Percentiles rank a stretch among this genome's conserved stretches.
Evolutionary conservation across 2,113 vertebrate genomes (phyloP).

Genomic region (Crotalus helleri): DNA sequence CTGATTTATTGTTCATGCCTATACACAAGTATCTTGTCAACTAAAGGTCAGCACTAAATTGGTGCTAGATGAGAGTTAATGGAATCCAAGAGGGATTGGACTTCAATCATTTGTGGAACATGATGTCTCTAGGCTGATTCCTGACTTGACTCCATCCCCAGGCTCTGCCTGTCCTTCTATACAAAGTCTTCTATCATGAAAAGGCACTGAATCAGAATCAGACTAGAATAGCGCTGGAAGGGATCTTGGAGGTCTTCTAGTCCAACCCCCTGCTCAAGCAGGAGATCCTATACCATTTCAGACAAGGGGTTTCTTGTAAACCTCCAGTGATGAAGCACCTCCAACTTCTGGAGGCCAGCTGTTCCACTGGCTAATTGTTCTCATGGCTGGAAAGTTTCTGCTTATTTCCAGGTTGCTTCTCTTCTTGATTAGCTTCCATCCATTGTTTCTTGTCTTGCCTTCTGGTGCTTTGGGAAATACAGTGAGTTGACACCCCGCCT

Average conservation of each 20-base stretch:
- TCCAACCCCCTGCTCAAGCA: background rate
- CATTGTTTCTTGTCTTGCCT: background rate
- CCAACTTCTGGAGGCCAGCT: too few relatives aligned
- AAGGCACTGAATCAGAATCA: background rate
- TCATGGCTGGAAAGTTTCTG: too few relatives aligned
- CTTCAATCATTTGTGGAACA: background rate
- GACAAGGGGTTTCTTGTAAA: background rate
- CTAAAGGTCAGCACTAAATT: background rate
- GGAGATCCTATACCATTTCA: background rate
- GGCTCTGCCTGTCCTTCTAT: background rate
- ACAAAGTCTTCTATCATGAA: background rate
- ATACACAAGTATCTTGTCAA: background rate
- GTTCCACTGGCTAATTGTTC: too few relatives aligned
- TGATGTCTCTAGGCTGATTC: background rate
- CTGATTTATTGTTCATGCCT: background rate
- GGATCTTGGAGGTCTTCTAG: background rate
- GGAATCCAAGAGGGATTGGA: background rate
- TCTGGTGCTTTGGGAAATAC: background rate
- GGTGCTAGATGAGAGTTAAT: background rate
- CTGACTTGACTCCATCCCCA: background rate
- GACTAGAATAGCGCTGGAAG: background rate
- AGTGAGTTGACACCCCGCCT: background rate
- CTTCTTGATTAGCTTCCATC: too few relatives aligned
- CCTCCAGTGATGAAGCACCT: too few relatives aligned
- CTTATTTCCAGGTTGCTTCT: too few relatives aligned